These are phyloP conservation scores for Cataglyphis albicans DNA, from an alignment of 2,888 invertebrate species.

Conservation along the genomic window DNA sequence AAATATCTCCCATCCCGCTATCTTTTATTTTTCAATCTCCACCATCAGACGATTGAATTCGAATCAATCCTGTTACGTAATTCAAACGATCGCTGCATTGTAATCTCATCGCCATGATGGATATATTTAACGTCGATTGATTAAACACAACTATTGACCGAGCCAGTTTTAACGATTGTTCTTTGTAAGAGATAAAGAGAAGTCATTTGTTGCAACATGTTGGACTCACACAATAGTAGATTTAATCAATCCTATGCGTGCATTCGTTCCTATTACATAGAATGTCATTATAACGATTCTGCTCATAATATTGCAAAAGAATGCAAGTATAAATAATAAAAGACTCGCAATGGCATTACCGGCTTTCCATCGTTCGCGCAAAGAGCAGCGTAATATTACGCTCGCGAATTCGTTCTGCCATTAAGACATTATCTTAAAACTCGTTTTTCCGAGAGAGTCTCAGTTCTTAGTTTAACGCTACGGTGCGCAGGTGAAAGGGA, in stretches of 20 bases:
- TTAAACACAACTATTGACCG: slow-evolving; percentile 19
- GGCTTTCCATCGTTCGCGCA: slow-evolving; percentile 34
- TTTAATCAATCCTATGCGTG: not conserved
- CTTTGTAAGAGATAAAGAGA: not conserved
- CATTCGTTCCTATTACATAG: not conserved
- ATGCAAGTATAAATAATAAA: slow-evolving; percentile 40
- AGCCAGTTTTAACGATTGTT: not conserved
- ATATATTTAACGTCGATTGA: slow-evolving; percentile 35
- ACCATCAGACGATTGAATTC: slow-evolving; percentile 60
- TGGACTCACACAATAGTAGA: not conserved
- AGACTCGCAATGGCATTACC: slow-evolving; percentile 41
- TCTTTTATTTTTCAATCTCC: slow-evolving; percentile 11
- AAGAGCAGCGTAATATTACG: slow-evolving; percentile 45
- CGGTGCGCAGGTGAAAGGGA: slow-evolving; percentile 49
- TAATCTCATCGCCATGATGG: slow-evolving; percentile 43
- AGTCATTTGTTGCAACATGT: not conserved
- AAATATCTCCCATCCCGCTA: slow-evolving; percentile 51
- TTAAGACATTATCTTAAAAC: slow-evolving; percentile 53
- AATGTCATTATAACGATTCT: slow-evolving; percentile 33
- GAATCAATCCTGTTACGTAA: slow-evolving; percentile 49
- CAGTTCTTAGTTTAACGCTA: slow-evolving; percentile 53
- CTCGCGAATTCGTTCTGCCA: slow-evolving; percentile 31
- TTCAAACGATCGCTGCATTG: slow-evolving; percentile 12
- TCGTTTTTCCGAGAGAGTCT: slow-evolving; percentile 45
- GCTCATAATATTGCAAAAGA: slow-evolving; percentile 41